Evolutionary conservation across 64 coral and sea anemone genomes (phyloP).

Genomic region (Porites lutea): DNA sequence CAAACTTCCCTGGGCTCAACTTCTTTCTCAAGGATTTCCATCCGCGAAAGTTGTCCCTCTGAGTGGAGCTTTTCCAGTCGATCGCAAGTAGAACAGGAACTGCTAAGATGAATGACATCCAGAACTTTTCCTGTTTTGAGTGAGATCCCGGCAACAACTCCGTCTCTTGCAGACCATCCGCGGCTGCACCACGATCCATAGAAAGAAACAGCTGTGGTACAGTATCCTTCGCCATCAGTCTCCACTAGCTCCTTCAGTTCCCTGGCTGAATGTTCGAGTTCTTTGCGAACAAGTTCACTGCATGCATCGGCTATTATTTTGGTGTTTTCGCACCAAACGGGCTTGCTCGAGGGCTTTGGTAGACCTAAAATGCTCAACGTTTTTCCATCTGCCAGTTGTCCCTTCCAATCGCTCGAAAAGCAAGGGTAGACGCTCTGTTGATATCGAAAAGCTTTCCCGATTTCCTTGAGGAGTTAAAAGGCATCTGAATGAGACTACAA

Average conservation of each 20-base stretch:
- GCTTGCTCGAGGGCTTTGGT: neutral
- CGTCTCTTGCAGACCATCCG: constrained; percentile 70
- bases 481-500: constrained; percentile 8
- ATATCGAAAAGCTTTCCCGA: neutral
- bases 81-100: constrained; percentile 46
- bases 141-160: constrained; percentile 60
- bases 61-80: constrained; percentile 34
- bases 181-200: constrained; percentile 14
- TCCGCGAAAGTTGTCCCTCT: neutral
- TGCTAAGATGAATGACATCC: constrained; percentile 51
- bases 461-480: constrained; percentile 6
- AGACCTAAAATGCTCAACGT: constrained; percentile 4
- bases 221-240: neutral
- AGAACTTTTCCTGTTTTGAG: constrained; percentile 74
- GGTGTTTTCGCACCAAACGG: neutral
- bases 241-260: constrained; percentile 1
- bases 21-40: constrained; percentile 50
- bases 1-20: constrained; percentile 43
- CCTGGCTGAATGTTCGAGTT: neutral
- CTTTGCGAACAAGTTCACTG: neutral
- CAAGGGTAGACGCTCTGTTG: too few relatives aligned
- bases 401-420: neutral
- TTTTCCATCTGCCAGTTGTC: neutral
- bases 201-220: neutral
- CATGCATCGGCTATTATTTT: constrained; percentile 3